phyloP scores from a whole-genome alignment of 2,888 invertebrate genomes.

The Pyrrhia umbra region DNA sequence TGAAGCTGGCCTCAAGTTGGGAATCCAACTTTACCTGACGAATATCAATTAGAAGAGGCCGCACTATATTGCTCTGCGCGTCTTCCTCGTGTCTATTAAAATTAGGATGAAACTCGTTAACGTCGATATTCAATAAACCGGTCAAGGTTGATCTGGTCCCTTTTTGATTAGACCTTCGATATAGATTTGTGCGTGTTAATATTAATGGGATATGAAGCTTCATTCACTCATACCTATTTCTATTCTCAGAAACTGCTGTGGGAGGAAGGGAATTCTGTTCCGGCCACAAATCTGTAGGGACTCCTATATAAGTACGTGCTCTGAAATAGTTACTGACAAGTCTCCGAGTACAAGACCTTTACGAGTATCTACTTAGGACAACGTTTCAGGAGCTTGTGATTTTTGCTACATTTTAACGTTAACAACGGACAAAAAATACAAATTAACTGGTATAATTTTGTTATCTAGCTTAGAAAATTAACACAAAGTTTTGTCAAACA shows the following conservation, averaged over 20 bases:
- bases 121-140: constrained; percentile 56
- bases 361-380: constrained; percentile 3
- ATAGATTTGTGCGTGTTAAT: constrained; percentile 54
- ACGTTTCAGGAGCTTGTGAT: constrained; percentile 9
- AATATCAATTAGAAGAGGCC: constrained; percentile 59
- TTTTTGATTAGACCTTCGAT: constrained; percentile 54
- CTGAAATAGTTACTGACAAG: constrained; percentile 35
- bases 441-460: background rate
- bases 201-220: constrained; percentile 48
- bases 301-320: constrained; percentile 25
- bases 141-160: constrained; percentile 40
- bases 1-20: constrained; percentile 16
- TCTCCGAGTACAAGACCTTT: constrained; percentile 2
- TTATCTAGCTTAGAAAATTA: background rate
- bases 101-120: constrained; percentile 49
- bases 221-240: constrained; percentile 17
- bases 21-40: constrained; percentile 57
- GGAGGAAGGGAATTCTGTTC: constrained; percentile 19
- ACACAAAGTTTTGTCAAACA: background rate
- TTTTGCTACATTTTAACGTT: background rate
- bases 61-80: constrained; percentile 31
- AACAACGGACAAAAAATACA: background rate
- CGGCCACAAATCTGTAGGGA: constrained; percentile 35
- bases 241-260: background rate
- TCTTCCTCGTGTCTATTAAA: constrained; percentile 46